Evolutionary conservation across 2,113 vertebrate genomes (phyloP).

Genomic region (Toxotes chatareus): DNA sequence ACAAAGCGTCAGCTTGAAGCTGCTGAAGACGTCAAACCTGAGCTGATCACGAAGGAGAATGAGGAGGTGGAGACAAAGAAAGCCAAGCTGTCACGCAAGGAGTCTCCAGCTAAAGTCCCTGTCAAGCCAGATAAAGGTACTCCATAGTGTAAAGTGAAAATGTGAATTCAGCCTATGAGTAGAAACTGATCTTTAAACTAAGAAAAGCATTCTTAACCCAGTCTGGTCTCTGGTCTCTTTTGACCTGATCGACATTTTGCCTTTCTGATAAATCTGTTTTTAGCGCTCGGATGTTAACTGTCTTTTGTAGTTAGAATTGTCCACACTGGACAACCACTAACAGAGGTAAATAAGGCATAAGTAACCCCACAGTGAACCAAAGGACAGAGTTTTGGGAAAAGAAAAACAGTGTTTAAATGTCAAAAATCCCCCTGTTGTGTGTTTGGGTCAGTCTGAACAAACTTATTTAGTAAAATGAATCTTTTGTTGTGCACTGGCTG

Average conservation of each 20-base stretch:
- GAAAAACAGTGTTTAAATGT: too few relatives aligned
- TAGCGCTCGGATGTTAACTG: too few relatives aligned
- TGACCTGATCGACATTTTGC: not conserved
- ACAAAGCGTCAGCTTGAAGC: conserved; percentile 52
- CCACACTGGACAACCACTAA: too few relatives aligned
- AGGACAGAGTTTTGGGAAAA: too few relatives aligned
- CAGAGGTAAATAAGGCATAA: too few relatives aligned
- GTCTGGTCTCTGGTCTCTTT: not conserved
- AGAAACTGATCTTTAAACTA: not conserved
- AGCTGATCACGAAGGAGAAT: not conserved
- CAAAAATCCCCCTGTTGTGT: too few relatives aligned
- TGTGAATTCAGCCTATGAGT: not conserved
- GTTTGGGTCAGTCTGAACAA: too few relatives aligned
- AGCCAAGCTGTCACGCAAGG: conserved; percentile 51
- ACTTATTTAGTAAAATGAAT: too few relatives aligned
- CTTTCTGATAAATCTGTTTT: too few relatives aligned
- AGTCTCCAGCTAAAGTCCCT: conserved; percentile 23
- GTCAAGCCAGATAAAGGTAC: conserved; percentile 55
- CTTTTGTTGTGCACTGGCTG: too few relatives aligned
- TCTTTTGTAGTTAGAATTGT: too few relatives aligned
- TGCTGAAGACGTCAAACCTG: conserved; percentile 34
- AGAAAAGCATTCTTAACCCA: not conserved
- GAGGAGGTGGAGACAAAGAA: conserved; percentile 71
- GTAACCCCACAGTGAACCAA: too few relatives aligned
- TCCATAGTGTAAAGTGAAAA: not conserved